Base-by-base conservation (phyloP, 2,888 invertebrate genomes). In the Spialia ferax region DNA sequence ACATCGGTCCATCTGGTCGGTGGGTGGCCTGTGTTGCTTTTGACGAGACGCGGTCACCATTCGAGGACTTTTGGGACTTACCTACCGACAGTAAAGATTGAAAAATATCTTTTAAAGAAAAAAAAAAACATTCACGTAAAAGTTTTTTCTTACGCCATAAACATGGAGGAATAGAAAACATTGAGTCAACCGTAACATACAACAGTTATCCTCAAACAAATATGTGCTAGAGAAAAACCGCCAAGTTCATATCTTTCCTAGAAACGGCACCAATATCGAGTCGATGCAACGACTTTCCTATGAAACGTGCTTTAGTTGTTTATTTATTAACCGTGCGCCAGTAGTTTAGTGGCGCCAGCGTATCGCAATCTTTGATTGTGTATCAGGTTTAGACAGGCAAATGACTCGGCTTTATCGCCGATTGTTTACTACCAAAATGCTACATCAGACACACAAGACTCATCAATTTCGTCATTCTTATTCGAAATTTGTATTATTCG, bases 241-340 rank as follows among this genome's bases (percentile, higher is more conserved):
- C 1, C 22, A 50, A 10, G 22, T 11, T 18, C 2, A 22, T 22
- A 50, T 50, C 7, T 50, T 50, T 50, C 50, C 50, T 11, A 22
- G 50, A 50, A 50, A 50, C 22, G 10, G 11, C 22, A 50, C 20
- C 50, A 20, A 22, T 50, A 50, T 45, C 18, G 18, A 18, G 11
- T 18, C 20, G 11, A 50, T 22, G 50, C 50, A 20, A 50, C 22
- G 8, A 22, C 20, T 50, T 22, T 50, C 20, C 50, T 50, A 18
- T 22, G 56, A 56, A 56, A 8, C 18, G 56, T 35, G 20, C 45
- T 56, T 56, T 13, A 22, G 22, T 50, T 50, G 50, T 50, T 50
- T 50, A 50, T 50, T 50, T 50, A 3, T 50, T 22, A 22, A 22
- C 11, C 2, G 50, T 22, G 20, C 20, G 22, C 4, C 22, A 3